Base-by-base conservation (phyloP, 2,113 vertebrate species). In the Sylvilagus bachmani region DNA sequence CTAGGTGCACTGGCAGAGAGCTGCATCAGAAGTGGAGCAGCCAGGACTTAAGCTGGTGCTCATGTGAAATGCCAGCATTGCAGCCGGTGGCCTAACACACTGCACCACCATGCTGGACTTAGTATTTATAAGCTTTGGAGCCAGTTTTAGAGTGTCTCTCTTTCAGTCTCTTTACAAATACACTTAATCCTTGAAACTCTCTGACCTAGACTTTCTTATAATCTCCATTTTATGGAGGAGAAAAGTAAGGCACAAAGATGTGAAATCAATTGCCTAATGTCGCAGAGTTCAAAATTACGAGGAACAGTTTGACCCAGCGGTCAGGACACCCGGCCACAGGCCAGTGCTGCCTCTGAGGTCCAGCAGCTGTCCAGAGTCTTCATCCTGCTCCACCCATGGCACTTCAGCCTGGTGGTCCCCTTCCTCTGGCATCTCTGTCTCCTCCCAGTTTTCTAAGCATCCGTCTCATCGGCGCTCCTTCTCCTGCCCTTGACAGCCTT, bases 221-320 rank as follows among this genome's bases (percentile, higher is more conserved):
- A 55, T 69, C 36, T 75, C 61, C 51, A 55, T 81, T 96, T 55
- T 81, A 69, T 55, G 33, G 27, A 27, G 61, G n/a, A 77, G 85
- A 79, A 78, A 64, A 80, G 3, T 13, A 61, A 89, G 33, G 64
- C 31, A 51, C 21, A 64, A n/a, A 33, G 44, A 90, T 6, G 22
- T 66, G 55, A 66, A 62, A 53, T 62, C 27, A 61, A 3, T 78
- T 79, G 58, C 5, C 66, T 8, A 58, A 53, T 58, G 5, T 87
- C 21, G 67, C 71, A 78, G 78, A 80, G 49, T 38, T 96, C 83
- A 79, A 79, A 74, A 74, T 69, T 8, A 85, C 17, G 21, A 67
- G 80, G 33, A 14, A 38, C 49, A 51, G 2, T 25, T 55, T 70
- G 33, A 69, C 7, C 11, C 82, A 36, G 38, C 36, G 36, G 38